Base-by-base conservation (phyloP, 2,797 vertebrate genomes). In the Alauda arvensis region DNA sequence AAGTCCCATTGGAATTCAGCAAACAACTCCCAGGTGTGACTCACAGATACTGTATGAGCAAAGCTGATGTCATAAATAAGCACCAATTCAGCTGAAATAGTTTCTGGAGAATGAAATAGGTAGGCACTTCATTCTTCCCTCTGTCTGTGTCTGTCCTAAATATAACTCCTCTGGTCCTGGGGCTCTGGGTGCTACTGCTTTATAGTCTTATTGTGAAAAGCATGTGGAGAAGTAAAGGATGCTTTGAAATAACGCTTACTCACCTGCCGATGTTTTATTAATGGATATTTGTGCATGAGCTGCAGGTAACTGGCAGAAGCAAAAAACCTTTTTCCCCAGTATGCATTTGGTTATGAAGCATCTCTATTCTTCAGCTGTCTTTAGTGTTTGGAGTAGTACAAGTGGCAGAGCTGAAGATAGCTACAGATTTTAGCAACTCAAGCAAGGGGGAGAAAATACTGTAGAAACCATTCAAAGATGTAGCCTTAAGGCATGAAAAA, bases 401-500 rank as follows among this genome's bases (percentile, higher is more conserved):
- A 67, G 43, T 78, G 37, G 31, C 48, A 60, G 57, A 77, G n/a
- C 31, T 84, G 72, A 82, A 77, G 42, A 77, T 1, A 3, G 59
- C 43, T 82, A 26, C 62, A 33, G 31, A 89, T 67, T 81, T 81
- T 52, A 86, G 63, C 53, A 55, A 0, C 13, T 83, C 40, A 43
- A 67, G 39, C 40, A 33, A 67, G 45, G 42, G 61, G 63, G 49
- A 67, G 62, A 72, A 92, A 78, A 82, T 56, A 59, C 42, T 79
- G 49, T 34, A 59, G 77, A 67, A 92, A 85, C 19, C 29, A 81
- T 70, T 80, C 34, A 77, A 69, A 82, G 31, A 70, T 37, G 23
- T 78, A 85, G 71, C 84, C 77, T 83, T 53, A 76, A 86, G 60
- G 51, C 55, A 88, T 77, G 53, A 85, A 90, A 93, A 82, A 45